Evolutionary conservation across 2,797 vertebrate species (phyloP).

Genomic region (Sebastes elongatus): DNA sequence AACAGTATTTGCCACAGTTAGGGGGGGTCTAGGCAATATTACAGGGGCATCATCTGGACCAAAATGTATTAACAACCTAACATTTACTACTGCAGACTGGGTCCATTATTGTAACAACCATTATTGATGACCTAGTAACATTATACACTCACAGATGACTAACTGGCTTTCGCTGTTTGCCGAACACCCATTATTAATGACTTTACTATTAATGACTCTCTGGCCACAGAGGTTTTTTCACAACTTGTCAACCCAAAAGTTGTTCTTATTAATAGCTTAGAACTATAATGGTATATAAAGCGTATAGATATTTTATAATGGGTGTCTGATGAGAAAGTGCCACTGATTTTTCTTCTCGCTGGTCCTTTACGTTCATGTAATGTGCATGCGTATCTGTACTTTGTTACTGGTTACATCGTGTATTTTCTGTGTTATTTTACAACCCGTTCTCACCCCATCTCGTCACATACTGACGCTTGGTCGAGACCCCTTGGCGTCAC

Average conservation of each 20-base stretch:
- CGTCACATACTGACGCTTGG: too few relatives aligned
- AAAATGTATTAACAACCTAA: background rate
- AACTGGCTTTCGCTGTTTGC: background rate
- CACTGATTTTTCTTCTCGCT: background rate
- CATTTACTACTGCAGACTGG: background rate
- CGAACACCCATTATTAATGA: background rate
- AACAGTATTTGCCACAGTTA: too few relatives aligned
- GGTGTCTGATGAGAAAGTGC: background rate
- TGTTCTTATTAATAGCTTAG: background rate
- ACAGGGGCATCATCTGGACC: background rate
- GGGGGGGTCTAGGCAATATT: too few relatives aligned
- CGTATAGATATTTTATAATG: background rate
- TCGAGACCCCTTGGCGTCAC: too few relatives aligned
- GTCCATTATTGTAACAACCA: background rate
- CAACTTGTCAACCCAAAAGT: background rate
- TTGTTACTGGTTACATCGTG: background rate
- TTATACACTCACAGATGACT: background rate
- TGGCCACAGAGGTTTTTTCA: background rate
- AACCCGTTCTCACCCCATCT: too few relatives aligned
- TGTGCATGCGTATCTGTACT: background rate
- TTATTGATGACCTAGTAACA: background rate
- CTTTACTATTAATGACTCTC: background rate
- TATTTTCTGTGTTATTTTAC: background rate
- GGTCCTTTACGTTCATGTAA: background rate
- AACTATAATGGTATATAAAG: background rate